Evolutionary conservation across 2,113 vertebrate species (phyloP), one percentile per base, ranked within the genome.

Genomic region (Clupea harengus): DNA sequence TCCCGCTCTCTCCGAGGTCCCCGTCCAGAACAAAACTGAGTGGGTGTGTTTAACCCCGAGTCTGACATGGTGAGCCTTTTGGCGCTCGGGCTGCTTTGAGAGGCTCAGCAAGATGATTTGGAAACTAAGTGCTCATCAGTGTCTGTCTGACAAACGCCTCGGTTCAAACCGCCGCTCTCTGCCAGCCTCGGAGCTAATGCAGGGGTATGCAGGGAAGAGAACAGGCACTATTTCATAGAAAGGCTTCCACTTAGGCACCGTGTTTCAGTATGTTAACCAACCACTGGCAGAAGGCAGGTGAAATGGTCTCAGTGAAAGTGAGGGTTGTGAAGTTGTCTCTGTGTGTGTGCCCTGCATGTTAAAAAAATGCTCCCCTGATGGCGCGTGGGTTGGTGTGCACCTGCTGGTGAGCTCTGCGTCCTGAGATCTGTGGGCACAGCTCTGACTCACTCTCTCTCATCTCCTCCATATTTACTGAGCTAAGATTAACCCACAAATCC

Each of bases 101-200:
- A 54, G 0, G 20, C 57, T 64, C 22, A 3, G 22, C 57, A 28
- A 72, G 64, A 32, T 13, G 64, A 6, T 9, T 13, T 28, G 25
- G n/a, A 28, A 28, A 72, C 64, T 11, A 72, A 72, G n/a, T 72
- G 25, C n/a, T 72, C n/a, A 72, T 72, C 64, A 72, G 64, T 72
- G 64, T 72, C 64, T 32, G 11, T 10, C 64, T 72, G 64, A 25
- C n/a, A 72, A 28, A 32, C 2, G 64, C 64, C 64, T 72, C 64
- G 32, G 64, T 72, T 72, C 64, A 72, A 32, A 32, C 64, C 11
- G 7, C 8, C 22, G 39, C 39, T 11, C 64, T 32, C 0, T 67
- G 64, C 64, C 64, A 67, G 64, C n/a, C 9, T 67, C 64, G 1
- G 64, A 4, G 25, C 2, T 28, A 13, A 28, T 13, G n/a, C n/a